Base-by-base conservation (phyloP, 1,140 invertebrate species). In the Hylaeus volcanicus region DNA sequence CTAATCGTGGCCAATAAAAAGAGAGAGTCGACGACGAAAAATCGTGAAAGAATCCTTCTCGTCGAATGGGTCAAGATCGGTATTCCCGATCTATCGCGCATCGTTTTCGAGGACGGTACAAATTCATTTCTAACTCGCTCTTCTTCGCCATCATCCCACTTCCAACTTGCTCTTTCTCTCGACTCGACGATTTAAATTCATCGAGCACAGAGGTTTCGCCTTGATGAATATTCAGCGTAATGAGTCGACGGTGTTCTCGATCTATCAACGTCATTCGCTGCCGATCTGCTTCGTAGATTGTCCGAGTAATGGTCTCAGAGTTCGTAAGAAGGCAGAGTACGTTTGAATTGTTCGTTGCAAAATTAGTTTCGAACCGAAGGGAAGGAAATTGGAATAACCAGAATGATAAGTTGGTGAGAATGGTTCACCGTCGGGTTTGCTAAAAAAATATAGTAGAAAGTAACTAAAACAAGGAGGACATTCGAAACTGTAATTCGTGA, bases 211-310 rank as follows among this genome's bases (percentile, higher is more conserved):
- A 56, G 79, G 56, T 73, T 75, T 80, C 72, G 76, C 51, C 82
- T 80, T 71, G 78, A 83, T 83, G 82, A 83, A 83, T 81, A 83
- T 83, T 83, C 82, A 83, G 60, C 60, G 78, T 78, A 74, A 83
- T 81, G 82, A 80, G 51, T 77, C 66, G 74, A 64, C 66, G 41
- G 26, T 64, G 74, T 77, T 81, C 79, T 77, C 79, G 79, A 81
- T 81, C 74, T 76, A 81, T 81, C 79, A 81, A 81, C 79, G 79
- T 81, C 74, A 56, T 39, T 48, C 51, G 14, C 53, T 53, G 66
- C 51, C 74, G 60, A 81, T 80, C 73, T 61, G 43, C 45, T 15
- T 14, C 45, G 64, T 39, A 69, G 65, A 74, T 74, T 63, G 43
- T 68, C 12, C 79, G 79, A 60, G 63, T 68, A 80, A 80, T 60